Percentiles rank a stretch among this genome's conserved stretches.
These are phyloP conservation scores for Tyria jacobaeae DNA, from an alignment of 2,888 invertebrate species.

Conservation along the genomic window DNA sequence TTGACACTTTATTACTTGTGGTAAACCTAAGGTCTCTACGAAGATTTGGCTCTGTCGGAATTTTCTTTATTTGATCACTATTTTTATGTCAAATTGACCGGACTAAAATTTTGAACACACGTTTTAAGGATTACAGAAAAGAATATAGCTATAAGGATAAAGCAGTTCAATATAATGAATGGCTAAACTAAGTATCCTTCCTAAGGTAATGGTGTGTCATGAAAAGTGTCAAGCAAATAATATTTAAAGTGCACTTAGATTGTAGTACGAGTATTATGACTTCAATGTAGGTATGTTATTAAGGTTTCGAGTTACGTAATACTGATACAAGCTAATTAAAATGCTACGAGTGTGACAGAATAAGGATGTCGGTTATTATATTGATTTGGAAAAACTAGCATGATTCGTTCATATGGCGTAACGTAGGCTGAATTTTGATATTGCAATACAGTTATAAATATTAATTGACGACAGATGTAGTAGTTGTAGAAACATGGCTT, in stretches of 20 bases:
- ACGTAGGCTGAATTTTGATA: constrained; percentile 34
- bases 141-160: too few species aligned
- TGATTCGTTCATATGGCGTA: constrained; percentile 26
- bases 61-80: too few species aligned
- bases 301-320: constrained; percentile 30
- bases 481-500: too few species aligned
- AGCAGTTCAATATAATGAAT: too few species aligned
- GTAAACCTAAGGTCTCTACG: too few species aligned
- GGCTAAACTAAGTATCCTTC: too few species aligned
- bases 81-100: too few species aligned
- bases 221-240: constrained; percentile 18
- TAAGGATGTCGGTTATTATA: constrained; percentile 47
- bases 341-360: constrained; percentile 40
- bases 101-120: too few species aligned
- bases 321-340: constrained; percentile 36
- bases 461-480: not conserved
- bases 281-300: not conserved
- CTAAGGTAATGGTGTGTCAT: not conserved
- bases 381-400: constrained; percentile 41
- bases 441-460: constrained; percentile 8
- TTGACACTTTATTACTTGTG: too few species aligned
- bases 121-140: too few species aligned
- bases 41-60: too few species aligned
- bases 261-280: constrained; percentile 12
- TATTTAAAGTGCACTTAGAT: constrained; percentile 25